Conservation (phyloP, 2,888 invertebrate species). For the Athalia rosae region DNA sequence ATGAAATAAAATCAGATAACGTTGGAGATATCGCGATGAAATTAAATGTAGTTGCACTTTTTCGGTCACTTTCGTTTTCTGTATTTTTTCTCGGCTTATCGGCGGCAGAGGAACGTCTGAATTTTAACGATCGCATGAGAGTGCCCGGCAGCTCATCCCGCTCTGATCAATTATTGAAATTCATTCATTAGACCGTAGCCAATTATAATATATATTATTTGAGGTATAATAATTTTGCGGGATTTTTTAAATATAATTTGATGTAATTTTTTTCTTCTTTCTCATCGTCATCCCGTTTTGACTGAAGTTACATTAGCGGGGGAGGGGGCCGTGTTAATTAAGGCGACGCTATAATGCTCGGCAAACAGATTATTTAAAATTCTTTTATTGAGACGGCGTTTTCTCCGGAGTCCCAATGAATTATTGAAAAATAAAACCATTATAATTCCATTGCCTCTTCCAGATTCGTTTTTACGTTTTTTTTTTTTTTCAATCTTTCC, state of each 20-base stretch:
- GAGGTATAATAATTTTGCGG: not conserved
- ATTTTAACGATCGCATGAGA: not conserved
- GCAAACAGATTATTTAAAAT: constrained; percentile 37
- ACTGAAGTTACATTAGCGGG: not conserved
- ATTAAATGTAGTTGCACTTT: no score
- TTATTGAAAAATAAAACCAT: constrained; percentile 7
- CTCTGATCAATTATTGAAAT: constrained; percentile 9
- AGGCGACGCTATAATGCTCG: constrained; percentile 14
- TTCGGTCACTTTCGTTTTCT: no score
- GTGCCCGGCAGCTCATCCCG: not conserved
- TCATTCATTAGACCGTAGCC: constrained; percentile 12
- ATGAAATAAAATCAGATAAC: no score
- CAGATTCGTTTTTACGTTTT: not conserved
- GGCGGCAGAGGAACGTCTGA: not conserved
- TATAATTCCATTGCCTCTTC: not conserved
- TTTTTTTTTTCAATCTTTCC: not conserved
- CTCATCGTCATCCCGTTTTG: constrained; percentile 8
- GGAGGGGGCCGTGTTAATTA: not conserved
- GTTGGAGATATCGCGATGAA: no score
- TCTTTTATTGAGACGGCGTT: constrained; percentile 28
- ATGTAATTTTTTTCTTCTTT: not conserved
- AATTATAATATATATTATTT: not conserved
- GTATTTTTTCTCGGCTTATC: no score
- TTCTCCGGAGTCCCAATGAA: constrained; percentile 6
- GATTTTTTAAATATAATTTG: not conserved